Evolutionary conservation across 2,888 invertebrate genomes (phyloP), one percentile per base, ranked within the genome.

Genomic region (Callyntrura sp.): DNA sequence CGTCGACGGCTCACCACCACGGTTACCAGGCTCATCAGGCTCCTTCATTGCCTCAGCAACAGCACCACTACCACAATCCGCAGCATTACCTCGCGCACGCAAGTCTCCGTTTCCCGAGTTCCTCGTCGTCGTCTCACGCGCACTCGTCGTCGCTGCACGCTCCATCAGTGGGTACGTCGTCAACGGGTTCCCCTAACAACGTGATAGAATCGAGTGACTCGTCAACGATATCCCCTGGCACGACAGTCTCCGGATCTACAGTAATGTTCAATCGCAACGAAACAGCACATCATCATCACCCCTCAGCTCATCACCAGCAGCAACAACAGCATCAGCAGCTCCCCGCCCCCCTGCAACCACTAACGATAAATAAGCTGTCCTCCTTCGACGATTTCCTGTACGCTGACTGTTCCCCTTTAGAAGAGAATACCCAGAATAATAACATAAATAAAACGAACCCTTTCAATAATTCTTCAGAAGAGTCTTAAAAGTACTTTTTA

Each of bases 381-480:
- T 90, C 88, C 43, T 91, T 92, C 60, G 93, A 92, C 55, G 93
- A 93, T 82, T 89, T 92, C 20, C 91, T 93, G 62, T 92, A 95
- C 94, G 95, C 95, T 83, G 95, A 95, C 92, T 94, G 94, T 90
- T 95, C 95, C 35, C 95, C 95, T 14, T 95, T 95, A 70, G 95
- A 95, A 94, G 95, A 95, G 93, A 95, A 95, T 76, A 94, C 65
- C 62, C 81, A 81, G 48, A 83, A 65, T 68, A 83, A 83, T 83
- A 83, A 83, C 11, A 51, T 51, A 51, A 83, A 62, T 68, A 83
- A 83, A 83, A 51, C 83, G 17, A 83, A 83, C 83, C 83, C 83
- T 83, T 83, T 83, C 83, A 83, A 83, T 83, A 83, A 83, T 83
- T 83, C 83, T 83, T 83, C 83, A 83, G 83, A 83, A 83, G 83